phyloP scores from a whole-genome alignment of 2,888 invertebrate genomes.

The Iphiclides podalirius region DNA sequence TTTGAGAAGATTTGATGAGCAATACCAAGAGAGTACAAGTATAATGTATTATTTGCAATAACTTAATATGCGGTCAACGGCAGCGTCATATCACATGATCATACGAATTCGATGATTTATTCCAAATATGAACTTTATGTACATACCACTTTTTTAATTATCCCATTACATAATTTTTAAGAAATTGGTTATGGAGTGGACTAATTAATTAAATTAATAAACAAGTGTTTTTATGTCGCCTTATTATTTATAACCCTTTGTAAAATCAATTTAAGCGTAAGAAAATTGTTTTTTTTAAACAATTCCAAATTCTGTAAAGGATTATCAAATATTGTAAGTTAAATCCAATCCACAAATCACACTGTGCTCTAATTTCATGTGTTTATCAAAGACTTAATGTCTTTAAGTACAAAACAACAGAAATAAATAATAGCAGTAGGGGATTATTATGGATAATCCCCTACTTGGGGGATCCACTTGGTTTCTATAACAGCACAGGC shows the following conservation, averaged over 20 bases:
- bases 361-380: too few relatives aligned
- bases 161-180: constrained; percentile 58
- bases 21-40: constrained; percentile 65
- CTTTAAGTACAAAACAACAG: too few relatives aligned
- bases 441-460: too few relatives aligned
- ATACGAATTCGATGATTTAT: constrained; percentile 45
- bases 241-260: constrained; percentile 30
- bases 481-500: too few relatives aligned
- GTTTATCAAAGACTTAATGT: too few relatives aligned
- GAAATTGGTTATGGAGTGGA: constrained; percentile 63
- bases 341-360: too few relatives aligned
- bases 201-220: constrained; percentile 49
- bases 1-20: constrained; percentile 53
- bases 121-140: constrained; percentile 48
- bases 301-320: too few relatives aligned
- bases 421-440: too few relatives aligned
- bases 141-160: constrained; percentile 55
- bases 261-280: too few relatives aligned
- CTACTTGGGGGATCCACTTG: too few relatives aligned
- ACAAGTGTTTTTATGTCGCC: constrained; percentile 39
- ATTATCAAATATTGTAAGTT: too few relatives aligned
- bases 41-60: constrained; percentile 49
- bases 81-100: constrained; percentile 53
- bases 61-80: constrained; percentile 36
- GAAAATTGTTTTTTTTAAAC: too few relatives aligned